These are phyloP conservation scores for Kryptopterus vitreolus DNA, from an alignment of 2,797 vertebrate genomes.

Conservation along the genomic window DNA sequence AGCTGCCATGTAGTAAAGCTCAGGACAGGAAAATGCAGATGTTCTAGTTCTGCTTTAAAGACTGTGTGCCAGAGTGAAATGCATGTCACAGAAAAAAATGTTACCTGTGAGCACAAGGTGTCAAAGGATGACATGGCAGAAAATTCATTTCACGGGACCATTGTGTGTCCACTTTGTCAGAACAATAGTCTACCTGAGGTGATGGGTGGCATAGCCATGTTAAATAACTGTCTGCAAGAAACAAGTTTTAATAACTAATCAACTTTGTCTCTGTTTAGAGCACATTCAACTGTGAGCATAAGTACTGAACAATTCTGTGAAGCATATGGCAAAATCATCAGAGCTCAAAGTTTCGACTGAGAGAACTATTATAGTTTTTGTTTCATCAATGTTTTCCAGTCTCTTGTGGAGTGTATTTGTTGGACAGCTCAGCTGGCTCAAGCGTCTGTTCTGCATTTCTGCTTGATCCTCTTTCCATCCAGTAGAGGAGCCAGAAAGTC, in stretches of 20 bases:
- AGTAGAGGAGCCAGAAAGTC: not conserved
- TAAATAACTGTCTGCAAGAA: conserved; percentile 9
- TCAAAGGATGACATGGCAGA: not conserved
- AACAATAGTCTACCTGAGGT: not conserved
- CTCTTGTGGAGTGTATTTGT: not conserved
- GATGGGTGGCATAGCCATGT: not conserved
- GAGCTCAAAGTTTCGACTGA: not conserved
- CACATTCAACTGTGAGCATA: not conserved
- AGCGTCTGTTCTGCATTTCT: not conserved
- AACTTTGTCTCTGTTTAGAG: not conserved
- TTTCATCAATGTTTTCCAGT: not conserved
- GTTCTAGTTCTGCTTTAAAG: conserved; percentile 53
- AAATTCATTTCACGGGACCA: not conserved
- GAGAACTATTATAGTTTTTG: not conserved
- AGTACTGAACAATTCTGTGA: not conserved
- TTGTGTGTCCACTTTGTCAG: not conserved
- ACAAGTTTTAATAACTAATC: not conserved
- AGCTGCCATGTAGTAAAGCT: conserved; percentile 30
- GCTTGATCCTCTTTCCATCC: not conserved
- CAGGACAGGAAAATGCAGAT: conserved; percentile 39
- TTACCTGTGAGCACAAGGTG: not conserved
- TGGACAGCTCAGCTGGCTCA: not conserved
- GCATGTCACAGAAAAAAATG: not conserved
- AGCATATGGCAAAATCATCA: conserved; percentile 1
- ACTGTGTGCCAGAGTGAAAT: conserved; percentile 51